Evolutionary conservation across 2,113 vertebrate species (phyloP).

Genomic region (Petroica traversi): DNA sequence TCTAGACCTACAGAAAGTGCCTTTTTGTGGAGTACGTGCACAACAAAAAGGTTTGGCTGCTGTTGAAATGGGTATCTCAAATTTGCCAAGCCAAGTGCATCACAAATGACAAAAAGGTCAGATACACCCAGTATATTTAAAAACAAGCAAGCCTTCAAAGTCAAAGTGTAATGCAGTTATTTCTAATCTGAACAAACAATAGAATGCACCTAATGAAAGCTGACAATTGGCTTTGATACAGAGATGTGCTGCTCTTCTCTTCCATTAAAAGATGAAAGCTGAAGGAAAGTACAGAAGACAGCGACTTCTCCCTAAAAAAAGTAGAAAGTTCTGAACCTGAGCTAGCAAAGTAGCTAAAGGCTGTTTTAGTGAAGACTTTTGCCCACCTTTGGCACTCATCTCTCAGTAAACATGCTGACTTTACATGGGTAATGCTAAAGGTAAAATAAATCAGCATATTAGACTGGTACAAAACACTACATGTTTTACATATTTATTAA

Average conservation of each 20-base stretch:
- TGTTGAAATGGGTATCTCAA: background rate
- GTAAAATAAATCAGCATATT: background rate
- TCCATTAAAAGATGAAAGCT: conserved; percentile 56
- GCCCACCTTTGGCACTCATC: background rate
- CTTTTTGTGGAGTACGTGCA: background rate
- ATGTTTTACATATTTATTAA: background rate
- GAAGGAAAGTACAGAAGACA: conserved; percentile 29
- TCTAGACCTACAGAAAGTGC: background rate
- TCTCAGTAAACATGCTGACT: background rate
- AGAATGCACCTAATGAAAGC: conserved; percentile 51
- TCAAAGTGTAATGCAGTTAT: conserved; percentile 59
- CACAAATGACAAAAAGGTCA: conserved; percentile 56
- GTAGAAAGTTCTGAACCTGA: conserved; percentile 50
- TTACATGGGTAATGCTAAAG: background rate
- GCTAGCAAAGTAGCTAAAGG: background rate
- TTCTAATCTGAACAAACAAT: conserved; percentile 62
- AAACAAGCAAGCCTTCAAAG: conserved; percentile 56
- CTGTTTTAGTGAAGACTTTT: background rate
- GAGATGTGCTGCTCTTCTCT: conserved; percentile 44
- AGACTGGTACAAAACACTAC: background rate
- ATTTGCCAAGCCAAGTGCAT: conserved; percentile 38
- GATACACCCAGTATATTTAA: conserved; percentile 29
- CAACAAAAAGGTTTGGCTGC: background rate
- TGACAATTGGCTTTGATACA: conserved; percentile 65
- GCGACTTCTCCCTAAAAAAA: background rate